Conservation (phyloP, 2,888 invertebrate species). For the Latrodectus elegans region DNA sequence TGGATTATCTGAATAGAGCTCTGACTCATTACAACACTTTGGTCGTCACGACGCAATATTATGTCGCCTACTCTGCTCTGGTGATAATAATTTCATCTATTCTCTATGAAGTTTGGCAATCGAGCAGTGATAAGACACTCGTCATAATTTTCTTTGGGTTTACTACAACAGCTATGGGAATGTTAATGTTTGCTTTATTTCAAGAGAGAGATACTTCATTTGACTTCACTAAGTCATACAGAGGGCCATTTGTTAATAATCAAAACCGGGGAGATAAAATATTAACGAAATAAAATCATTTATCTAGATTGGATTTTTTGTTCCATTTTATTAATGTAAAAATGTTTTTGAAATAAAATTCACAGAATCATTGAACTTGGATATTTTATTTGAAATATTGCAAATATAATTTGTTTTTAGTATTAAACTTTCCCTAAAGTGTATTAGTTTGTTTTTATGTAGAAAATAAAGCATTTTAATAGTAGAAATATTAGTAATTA, state of each 20-base stretch:
- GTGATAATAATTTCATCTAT: constrained; percentile 44
- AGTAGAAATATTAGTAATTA: too few species aligned
- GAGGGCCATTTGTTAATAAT: constrained; percentile 12
- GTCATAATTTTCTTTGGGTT: constrained; percentile 31
- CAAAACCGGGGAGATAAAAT: background rate
- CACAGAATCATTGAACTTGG: too few species aligned
- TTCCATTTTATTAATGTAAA: background rate
- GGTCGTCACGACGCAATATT: constrained; percentile 56
- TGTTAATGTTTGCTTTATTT: constrained; percentile 50
- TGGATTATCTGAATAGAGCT: constrained; percentile 52
- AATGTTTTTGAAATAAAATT: background rate
- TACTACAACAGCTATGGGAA: constrained; percentile 25
- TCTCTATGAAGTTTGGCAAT: constrained; percentile 50
- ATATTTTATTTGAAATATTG: too few species aligned
- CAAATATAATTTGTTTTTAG: too few species aligned
- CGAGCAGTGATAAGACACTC: constrained; percentile 21
- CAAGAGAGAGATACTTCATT: constrained; percentile 50
- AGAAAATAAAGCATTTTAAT: too few species aligned
- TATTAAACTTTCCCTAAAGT: too few species aligned
- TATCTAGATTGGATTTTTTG: background rate
- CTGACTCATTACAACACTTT: constrained; percentile 41
- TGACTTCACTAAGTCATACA: constrained; percentile 32
- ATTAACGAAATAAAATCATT: background rate
- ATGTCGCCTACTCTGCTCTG: constrained; percentile 29
- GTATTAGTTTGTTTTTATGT: too few species aligned